Base-by-base conservation (phyloP, 37 sponge, comb jelly and placozoan genomes). In the Amphimedon queenslandica region DNA sequence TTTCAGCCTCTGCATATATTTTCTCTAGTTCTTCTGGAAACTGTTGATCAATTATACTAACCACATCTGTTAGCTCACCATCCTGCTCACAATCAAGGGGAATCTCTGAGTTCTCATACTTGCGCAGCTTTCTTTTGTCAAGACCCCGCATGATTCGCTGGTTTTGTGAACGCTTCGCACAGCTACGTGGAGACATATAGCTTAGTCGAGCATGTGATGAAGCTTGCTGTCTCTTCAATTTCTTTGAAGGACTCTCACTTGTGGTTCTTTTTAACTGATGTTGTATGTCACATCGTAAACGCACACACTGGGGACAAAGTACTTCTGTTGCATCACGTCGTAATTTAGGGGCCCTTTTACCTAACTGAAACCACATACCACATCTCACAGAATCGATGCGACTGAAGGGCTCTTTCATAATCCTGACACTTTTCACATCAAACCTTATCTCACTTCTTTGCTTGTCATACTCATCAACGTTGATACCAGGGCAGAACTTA, bases 401-500 rank as follows among this genome's bases (percentile, higher is more conserved):
- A 4, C n/a, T 8, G 37, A 66, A 66, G 8, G 67, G 67, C 29
- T 32, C 4, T 32, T 32, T 5, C 8, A 37, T 35, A 30, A 4
- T 4, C 30, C 67, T 24, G 3, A 66, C 67, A 23, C n/a, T 36
- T 10, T 66, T 66, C 8, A 66, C n/a, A 28, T 66, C 37, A 36
- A 35, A 66, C 67, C 67, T 4, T 35, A 66, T 66, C n/a, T 36
- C 34, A 66, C 34, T 10, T 6, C 23, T 24, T 11, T 63, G 21
- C 4, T 66, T 36, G 13, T 39, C 2, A 18, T 70, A 70, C 41
- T 70, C 51, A 25, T 20, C n/a, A 4, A 4, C 23, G 21, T 66
- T 10, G 40, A 70, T 70, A 43, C 71, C 71, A 70, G 71, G 71
- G 40, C 71, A 70, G n/a, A 70, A 42, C 51, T 42, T 42, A 40